A percentile compares a stretch with the other conserved stretches of the same genome.
Conservation (phyloP, 2,113 vertebrate genomes). For the Centropus unirufus region DNA sequence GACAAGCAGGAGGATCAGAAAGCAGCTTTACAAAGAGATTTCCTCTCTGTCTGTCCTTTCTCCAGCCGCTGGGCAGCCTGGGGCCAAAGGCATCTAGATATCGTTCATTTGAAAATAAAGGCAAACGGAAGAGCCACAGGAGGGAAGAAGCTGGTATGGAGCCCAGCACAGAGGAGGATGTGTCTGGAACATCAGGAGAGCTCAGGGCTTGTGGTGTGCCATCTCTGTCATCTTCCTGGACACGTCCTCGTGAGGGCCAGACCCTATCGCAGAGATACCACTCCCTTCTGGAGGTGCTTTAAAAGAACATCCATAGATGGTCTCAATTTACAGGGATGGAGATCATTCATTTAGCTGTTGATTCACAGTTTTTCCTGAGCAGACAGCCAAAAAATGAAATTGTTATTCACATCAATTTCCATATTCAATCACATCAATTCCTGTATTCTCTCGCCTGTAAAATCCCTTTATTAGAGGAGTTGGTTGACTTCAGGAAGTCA, state of each 20-base stretch:
- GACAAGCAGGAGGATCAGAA: neutral
- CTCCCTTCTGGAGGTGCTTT: neutral
- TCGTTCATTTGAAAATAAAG: neutral
- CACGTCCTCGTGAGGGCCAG: neutral
- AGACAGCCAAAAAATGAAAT: neutral
- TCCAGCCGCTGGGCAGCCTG: neutral
- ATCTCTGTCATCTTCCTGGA: neutral
- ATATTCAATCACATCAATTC: neutral
- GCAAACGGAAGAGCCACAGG: neutral
- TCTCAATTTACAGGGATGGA: neutral
- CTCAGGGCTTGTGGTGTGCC: neutral
- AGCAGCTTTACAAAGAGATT: neutral
- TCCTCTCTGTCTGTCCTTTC: neutral
- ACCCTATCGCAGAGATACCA: neutral
- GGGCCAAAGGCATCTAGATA: neutral
- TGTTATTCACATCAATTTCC: slow-evolving; percentile 29
- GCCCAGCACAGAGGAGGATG: neutral
- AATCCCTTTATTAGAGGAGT: slow-evolving; percentile 35
- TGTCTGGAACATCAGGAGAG: neutral
- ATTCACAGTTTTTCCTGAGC: neutral
- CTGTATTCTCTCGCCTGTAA: slow-evolving; percentile 21
- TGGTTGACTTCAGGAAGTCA: slow-evolving; percentile 51
- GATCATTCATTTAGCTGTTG: neutral
- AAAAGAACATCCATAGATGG: neutral
- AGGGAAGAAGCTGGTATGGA: neutral